Evolutionary conservation across 2,888 invertebrate genomes (phyloP).

Genomic region (Dichetophora obliterata): DNA sequence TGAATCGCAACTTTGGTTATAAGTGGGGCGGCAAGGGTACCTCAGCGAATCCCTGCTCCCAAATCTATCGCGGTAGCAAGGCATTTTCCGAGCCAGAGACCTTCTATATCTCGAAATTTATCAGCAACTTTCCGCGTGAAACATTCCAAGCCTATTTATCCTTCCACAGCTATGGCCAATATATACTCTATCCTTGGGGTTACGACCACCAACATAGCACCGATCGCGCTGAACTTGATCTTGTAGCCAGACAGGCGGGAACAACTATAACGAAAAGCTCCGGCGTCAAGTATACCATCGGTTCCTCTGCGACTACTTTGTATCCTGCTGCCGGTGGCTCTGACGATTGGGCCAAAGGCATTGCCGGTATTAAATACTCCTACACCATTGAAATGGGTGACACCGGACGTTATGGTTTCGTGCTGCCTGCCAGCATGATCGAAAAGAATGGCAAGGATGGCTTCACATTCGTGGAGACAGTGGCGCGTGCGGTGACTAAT

Average conservation of each 20-base stretch:
- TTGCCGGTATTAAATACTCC: constrained; percentile 84
- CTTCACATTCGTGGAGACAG: constrained; percentile 78
- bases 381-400: constrained; percentile 93
- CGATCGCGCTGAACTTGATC: constrained; percentile 78
- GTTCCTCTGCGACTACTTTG: constrained; percentile 81
- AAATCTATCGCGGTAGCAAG: constrained; percentile 82
- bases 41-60: constrained; percentile 84
- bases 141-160: constrained; percentile 80
- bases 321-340: constrained; percentile 87
- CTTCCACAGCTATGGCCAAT: constrained; percentile 90
- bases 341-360: constrained; percentile 93
- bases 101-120: constrained; percentile 75
- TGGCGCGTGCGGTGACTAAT: constrained; percentile 72
- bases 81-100: constrained; percentile 93
- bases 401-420: constrained; percentile 85
- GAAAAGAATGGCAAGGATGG: constrained; percentile 82
- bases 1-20: constrained; percentile 90
- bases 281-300: constrained; percentile 78
- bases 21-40: constrained; percentile 90
- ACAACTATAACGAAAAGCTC: constrained; percentile 66
- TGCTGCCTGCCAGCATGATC: constrained; percentile 85
- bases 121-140: constrained; percentile 70
- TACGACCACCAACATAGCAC: constrained; percentile 81
- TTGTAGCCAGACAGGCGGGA: constrained; percentile 79
- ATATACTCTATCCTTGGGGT: constrained; percentile 89